These are phyloP conservation scores for Chondrilla cf. caribensis DNA, from an alignment of 37 sponge, comb jelly and placozoan species.

Conservation along the genomic window DNA sequence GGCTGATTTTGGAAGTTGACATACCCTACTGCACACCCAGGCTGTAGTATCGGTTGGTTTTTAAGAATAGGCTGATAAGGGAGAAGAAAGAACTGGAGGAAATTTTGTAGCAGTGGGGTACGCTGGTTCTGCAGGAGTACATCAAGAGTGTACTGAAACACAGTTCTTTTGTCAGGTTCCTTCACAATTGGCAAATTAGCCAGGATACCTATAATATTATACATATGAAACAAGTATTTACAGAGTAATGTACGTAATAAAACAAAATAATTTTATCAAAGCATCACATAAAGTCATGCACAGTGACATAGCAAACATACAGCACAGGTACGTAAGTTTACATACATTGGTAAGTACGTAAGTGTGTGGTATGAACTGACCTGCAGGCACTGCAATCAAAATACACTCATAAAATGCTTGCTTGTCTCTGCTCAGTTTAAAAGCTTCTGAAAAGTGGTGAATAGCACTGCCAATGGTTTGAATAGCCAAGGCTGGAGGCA, in stretches of 20 bases:
- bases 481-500: background rate
- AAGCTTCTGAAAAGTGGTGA: constrained; percentile 17
- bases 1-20: background rate
- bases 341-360: background rate
- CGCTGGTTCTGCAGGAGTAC: background rate
- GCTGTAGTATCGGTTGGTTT: too few relatives aligned
- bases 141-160: constrained; percentile 21
- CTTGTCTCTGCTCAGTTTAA: background rate
- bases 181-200: background rate
- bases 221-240: too few relatives aligned
- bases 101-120: background rate
- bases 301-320: too few relatives aligned
- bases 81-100: background rate
- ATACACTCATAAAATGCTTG: constrained; percentile 1
- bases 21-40: constrained; percentile 1
- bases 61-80: background rate
- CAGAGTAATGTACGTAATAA: too few relatives aligned
- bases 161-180: background rate
- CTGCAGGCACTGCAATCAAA: background rate
- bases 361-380: too few relatives aligned
- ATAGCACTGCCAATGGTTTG: background rate
- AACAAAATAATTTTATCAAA: too few relatives aligned
- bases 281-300: too few relatives aligned
- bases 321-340: too few relatives aligned
- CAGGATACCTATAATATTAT: background rate